These are phyloP conservation scores for Diorhabda elongata DNA, from an alignment of 1,140 invertebrate genomes.

Conservation along the genomic window DNA sequence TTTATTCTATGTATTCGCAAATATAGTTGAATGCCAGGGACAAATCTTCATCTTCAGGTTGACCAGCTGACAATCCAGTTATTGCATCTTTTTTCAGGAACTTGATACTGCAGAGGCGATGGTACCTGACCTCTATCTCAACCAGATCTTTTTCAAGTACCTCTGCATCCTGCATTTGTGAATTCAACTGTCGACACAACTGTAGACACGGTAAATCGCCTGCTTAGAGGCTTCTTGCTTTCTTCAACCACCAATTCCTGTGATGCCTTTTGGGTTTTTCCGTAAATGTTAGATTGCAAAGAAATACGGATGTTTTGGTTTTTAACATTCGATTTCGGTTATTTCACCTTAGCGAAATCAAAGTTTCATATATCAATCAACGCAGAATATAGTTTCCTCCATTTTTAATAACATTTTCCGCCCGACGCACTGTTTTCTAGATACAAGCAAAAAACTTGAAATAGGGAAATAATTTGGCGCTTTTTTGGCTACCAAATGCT, in stretches of 20 bases:
- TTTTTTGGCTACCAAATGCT: no score
- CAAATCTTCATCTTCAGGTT: neutral
- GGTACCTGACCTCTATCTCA: neutral
- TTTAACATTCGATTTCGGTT: no score
- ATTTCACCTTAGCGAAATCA: no score
- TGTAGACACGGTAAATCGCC: neutral
- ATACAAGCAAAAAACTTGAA: no score
- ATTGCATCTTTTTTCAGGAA: no score
- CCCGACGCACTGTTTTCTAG: no score
- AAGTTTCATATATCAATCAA: no score
- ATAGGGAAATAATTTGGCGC: no score
- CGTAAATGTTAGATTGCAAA: neutral
- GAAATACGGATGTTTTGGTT: no score
- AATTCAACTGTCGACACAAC: neutral
- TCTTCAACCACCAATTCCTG: conserved; percentile 3
- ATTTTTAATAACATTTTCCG: no score
- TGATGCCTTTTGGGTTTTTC: neutral
- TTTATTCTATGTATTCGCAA: conserved; percentile 6
- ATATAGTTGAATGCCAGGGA: conserved; percentile 6
- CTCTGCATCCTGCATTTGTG: neutral
- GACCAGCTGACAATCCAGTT: no score
- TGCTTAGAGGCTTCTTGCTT: conserved; percentile 4
- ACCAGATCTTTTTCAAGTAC: neutral
- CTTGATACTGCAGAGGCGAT: neutral
- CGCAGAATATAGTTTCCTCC: no score